These are phyloP conservation scores for Erebia ligea DNA, from an alignment of 2,888 invertebrate species.

Conservation along the genomic window DNA sequence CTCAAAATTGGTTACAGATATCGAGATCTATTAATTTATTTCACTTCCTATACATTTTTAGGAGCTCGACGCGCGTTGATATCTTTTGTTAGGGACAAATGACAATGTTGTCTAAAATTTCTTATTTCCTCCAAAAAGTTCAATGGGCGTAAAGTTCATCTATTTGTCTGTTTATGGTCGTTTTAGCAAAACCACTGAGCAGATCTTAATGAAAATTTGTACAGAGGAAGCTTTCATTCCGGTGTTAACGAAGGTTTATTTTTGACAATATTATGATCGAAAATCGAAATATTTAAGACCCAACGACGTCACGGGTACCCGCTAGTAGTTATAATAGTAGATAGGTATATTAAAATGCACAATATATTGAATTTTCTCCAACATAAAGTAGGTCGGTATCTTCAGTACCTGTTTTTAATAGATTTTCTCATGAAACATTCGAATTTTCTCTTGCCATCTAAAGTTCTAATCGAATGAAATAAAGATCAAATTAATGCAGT, in stretches of 20 bases:
- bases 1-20: too few species aligned
- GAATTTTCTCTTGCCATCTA: conserved; percentile 1
- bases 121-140: too few species aligned
- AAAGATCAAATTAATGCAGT: background rate
- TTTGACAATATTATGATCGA: too few species aligned
- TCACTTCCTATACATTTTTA: background rate
- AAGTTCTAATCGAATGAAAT: background rate
- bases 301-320: too few species aligned
- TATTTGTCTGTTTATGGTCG: background rate
- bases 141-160: background rate
- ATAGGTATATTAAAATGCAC: background rate
- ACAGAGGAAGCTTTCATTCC: too few species aligned
- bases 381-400: background rate
- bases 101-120: too few species aligned
- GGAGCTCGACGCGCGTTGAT: conserved; percentile 6
- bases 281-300: too few species aligned
- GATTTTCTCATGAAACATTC: conserved; percentile 11
- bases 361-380: background rate
- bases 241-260: too few species aligned
- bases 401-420: background rate
- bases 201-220: too few species aligned
- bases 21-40: background rate
- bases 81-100: background rate
- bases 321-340: background rate
- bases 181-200: background rate